Percentiles rank a stretch among this genome's conserved stretches.
Conservation (phyloP, 1,140 invertebrate species). For the Leptonema lineaticorne region DNA sequence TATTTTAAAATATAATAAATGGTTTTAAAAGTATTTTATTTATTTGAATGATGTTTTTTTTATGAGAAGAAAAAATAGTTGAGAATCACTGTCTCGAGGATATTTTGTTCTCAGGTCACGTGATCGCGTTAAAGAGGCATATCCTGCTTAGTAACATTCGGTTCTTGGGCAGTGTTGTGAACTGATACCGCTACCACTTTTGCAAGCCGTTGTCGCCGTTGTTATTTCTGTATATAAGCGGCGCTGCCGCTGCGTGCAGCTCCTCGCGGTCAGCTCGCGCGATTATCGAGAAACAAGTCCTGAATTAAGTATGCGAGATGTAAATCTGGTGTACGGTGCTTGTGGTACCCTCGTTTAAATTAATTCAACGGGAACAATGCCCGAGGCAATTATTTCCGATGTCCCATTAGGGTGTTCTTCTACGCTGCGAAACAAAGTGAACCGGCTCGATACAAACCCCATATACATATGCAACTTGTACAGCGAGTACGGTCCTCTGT, state of each 20-base stretch:
- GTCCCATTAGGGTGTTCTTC: conserved; percentile 25
- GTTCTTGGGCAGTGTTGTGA: too few species aligned
- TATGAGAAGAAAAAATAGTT: too few species aligned
- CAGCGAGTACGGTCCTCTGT: too few species aligned
- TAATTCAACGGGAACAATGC: conserved; percentile 29
- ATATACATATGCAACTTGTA: too few species aligned
- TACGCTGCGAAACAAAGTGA: conserved; percentile 11
- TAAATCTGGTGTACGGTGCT: conserved; percentile 27
- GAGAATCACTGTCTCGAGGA: too few species aligned
- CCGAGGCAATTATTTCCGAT: conserved; percentile 24
- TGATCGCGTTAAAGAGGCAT: background rate
- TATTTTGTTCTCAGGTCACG: background rate
- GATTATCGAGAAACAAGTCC: conserved; percentile 24
- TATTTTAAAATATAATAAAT: too few species aligned
- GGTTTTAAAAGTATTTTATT: too few species aligned
- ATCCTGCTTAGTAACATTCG: too few species aligned
- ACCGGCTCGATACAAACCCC: background rate
- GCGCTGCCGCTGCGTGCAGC: background rate
- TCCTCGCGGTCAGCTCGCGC: background rate
- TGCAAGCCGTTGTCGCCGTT: background rate
- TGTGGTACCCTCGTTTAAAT: conserved; percentile 27
- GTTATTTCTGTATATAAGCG: too few species aligned
- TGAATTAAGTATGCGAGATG: conserved; percentile 30
- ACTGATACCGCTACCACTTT: background rate
- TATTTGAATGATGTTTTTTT: too few species aligned